Percentiles rank a stretch among this genome's conserved stretches.
phyloP scores from a whole-genome alignment of 2,797 vertebrate genomes.

The Falco columbarius region DNA sequence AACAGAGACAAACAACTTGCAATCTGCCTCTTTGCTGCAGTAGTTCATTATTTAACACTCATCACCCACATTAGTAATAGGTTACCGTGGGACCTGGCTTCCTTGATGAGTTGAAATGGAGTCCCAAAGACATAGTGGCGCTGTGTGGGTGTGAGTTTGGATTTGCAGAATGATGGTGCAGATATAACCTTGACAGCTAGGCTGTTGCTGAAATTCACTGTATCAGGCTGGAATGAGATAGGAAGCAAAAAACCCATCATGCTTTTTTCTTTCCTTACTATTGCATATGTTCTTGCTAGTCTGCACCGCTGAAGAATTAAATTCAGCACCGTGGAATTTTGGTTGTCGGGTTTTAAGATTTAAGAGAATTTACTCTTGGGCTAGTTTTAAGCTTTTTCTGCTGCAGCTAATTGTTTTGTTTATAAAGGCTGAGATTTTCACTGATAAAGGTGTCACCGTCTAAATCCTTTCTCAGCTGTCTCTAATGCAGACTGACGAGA shows the following conservation, averaged over 20 bases:
- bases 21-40: constrained; percentile 17
- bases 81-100: constrained; percentile 27
- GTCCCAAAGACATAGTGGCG: background rate
- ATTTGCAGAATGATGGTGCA: constrained; percentile 43
- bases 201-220: constrained; percentile 28
- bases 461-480: background rate
- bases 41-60: constrained; percentile 46
- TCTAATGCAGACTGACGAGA: background rate
- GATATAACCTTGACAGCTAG: constrained; percentile 33
- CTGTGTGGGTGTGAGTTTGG: constrained; percentile 50
- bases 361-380: constrained; percentile 14
- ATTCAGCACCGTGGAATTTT: constrained; percentile 20
- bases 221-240: constrained; percentile 1
- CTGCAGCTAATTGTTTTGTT: constrained; percentile 50
- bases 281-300: background rate
- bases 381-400: constrained; percentile 40
- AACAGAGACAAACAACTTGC: background rate
- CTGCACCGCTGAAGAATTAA: background rate
- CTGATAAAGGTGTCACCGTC: background rate
- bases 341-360: constrained; percentile 20
- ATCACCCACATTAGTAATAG: constrained; percentile 13
- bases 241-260: background rate
- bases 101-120: constrained; percentile 18
- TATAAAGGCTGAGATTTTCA: background rate
- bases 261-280: background rate